Evolutionary conservation across 2,113 vertebrate species (phyloP).

Genomic region (Cheirogaleus medius): DNA sequence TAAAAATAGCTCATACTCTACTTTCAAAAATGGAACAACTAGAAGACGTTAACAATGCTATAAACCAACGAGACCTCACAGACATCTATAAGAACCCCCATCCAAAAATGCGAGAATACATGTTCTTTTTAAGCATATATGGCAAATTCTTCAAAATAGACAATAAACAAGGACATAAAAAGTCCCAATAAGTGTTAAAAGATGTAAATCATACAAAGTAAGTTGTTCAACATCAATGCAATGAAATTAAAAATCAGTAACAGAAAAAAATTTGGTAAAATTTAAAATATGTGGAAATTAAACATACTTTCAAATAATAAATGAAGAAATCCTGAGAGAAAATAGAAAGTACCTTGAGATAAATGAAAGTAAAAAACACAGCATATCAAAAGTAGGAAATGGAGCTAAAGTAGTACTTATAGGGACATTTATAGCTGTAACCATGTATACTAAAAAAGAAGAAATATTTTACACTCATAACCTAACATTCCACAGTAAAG

Average conservation of each 20-base stretch:
- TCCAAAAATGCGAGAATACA: fast-evolving
- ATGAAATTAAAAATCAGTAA: neutral
- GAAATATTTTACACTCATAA: neutral
- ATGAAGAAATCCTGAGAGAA: neutral
- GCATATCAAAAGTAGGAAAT: neutral
- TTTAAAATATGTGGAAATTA: neutral
- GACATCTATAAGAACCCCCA: fast-evolving
- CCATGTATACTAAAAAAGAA: neutral
- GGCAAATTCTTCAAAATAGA: neutral
- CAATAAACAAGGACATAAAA: neutral
- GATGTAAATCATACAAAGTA: neutral
- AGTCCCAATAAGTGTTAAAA: neutral
- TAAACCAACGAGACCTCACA: neutral
- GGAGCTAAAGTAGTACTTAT: neutral
- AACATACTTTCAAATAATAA: neutral
- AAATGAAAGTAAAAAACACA: neutral
- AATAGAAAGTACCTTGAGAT: neutral
- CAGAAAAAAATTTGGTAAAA: neutral
- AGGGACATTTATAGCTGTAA: neutral
- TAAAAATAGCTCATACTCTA: neutral
- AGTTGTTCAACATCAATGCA: neutral
- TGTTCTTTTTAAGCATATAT: neutral
- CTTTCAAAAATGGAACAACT: neutral
- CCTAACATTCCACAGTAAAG: neutral
- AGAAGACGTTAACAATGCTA: no score